phyloP scores from a whole-genome alignment of 92 coral and sea anemone species.

The Plumapathes pennacea region DNA sequence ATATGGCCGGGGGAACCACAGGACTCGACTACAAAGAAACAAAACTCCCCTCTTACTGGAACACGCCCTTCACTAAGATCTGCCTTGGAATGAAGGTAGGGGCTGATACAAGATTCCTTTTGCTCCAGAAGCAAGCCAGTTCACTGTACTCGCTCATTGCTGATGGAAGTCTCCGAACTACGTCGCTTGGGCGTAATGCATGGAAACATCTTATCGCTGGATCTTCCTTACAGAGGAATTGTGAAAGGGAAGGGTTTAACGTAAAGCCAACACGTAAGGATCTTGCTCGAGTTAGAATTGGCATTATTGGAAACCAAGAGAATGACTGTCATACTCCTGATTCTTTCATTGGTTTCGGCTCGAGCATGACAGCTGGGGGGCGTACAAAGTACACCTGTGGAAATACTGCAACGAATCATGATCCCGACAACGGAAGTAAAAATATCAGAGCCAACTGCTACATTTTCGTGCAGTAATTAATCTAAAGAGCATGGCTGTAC shows the following conservation, averaged over 20 bases:
- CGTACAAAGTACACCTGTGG: no score
- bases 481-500: neutral
- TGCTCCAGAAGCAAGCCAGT: conserved; percentile 31
- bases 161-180: conserved; percentile 22
- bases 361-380: no score
- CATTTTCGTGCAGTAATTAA: no score
- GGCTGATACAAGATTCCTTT: conserved; percentile 18
- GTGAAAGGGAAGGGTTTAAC: conserved; percentile 54
- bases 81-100: conserved; percentile 63
- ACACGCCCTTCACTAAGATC: conserved; percentile 44
- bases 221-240: conserved; percentile 61
- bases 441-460: no score
- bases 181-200: conserved; percentile 28
- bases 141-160: conserved; percentile 70
- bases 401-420: no score
- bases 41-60: conserved; percentile 69
- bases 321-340: conserved; percentile 39
- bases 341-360: conserved; percentile 50
- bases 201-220: conserved; percentile 58
- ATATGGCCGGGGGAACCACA: conserved; percentile 38
- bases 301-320: conserved; percentile 41
- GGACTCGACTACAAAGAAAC: conserved; percentile 58
- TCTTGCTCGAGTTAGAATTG: conserved; percentile 10
- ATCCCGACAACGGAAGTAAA: no score
- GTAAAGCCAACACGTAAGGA: no score